A percentile compares a stretch with the other conserved stretches of the same genome.
phyloP scores from a whole-genome alignment of 2,113 vertebrate genomes.

The Bettongia penicillata region DNA sequence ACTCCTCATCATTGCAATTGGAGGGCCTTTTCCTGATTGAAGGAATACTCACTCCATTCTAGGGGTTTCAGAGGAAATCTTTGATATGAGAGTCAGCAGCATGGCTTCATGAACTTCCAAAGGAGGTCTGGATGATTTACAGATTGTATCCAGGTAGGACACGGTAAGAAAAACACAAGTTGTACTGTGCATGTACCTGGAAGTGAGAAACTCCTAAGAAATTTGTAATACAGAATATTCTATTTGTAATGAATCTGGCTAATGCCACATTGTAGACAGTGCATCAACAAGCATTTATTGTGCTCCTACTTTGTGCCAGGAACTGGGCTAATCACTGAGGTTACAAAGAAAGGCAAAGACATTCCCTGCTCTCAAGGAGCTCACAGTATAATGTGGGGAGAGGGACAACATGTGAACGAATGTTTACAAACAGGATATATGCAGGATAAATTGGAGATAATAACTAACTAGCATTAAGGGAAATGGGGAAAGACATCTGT shows the following conservation, averaged over 20 bases:
- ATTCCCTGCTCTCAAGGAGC: background rate
- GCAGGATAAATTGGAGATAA: background rate
- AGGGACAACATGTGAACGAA: background rate
- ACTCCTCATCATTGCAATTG: background rate
- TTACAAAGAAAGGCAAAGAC: background rate
- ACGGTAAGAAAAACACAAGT: slow-evolving; percentile 18
- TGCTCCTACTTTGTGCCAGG: background rate
- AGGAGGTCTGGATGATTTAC: slow-evolving; percentile 57
- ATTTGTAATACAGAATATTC: background rate
- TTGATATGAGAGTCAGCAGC: slow-evolving; percentile 40
- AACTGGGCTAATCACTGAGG: background rate
- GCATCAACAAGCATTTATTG: background rate
- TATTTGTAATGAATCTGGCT: background rate
- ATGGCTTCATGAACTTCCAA: slow-evolving; percentile 21
- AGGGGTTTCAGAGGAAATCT: slow-evolving; percentile 20
- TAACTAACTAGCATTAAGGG: background rate
- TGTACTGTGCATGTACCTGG: background rate
- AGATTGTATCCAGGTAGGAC: background rate
- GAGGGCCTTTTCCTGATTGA: background rate
- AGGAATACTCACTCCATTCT: background rate
- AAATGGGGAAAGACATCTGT: background rate
- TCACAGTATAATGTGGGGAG: background rate
- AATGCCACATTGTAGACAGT: accelerated
- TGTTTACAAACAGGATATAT: background rate
- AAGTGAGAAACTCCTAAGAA: background rate